phyloP scores from a whole-genome alignment of 2,797 vertebrate species.

The Orestias chungarensis region DNA sequence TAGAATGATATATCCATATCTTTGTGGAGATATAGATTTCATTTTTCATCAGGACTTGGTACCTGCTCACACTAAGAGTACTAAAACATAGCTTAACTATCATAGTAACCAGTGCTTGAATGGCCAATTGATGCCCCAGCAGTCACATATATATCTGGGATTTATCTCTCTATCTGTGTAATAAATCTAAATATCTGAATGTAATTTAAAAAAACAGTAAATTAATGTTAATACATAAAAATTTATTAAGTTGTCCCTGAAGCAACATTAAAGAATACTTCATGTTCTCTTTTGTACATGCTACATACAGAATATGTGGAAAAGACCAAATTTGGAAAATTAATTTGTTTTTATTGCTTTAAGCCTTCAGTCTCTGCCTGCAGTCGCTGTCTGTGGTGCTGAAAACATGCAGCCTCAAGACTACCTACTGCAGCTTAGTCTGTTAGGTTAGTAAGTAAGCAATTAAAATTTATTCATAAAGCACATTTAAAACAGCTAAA shows the following conservation, averaged over 20 bases:
- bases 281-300: neutral
- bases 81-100: neutral
- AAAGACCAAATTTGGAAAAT: neutral
- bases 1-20: neutral
- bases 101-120: neutral
- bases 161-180: neutral
- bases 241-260: too few relatives aligned
- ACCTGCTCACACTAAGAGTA: neutral
- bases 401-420: slow-evolving; percentile 45
- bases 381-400: slow-evolving; percentile 76
- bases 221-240: too few relatives aligned
- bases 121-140: neutral
- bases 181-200: neutral
- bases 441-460: too few relatives aligned
- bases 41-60: neutral
- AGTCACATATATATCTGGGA: neutral
- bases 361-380: neutral
- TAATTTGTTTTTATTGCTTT: neutral
- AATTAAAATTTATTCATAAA: too few relatives aligned
- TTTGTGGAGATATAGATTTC: neutral
- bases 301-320: neutral
- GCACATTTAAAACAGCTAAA: too few relatives aligned
- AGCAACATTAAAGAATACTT: too few relatives aligned
- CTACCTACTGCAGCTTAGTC: neutral
- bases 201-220: too few relatives aligned